phyloP scores from a whole-genome alignment of 1,140 invertebrate species.

The Diuraphis noxia region DNA sequence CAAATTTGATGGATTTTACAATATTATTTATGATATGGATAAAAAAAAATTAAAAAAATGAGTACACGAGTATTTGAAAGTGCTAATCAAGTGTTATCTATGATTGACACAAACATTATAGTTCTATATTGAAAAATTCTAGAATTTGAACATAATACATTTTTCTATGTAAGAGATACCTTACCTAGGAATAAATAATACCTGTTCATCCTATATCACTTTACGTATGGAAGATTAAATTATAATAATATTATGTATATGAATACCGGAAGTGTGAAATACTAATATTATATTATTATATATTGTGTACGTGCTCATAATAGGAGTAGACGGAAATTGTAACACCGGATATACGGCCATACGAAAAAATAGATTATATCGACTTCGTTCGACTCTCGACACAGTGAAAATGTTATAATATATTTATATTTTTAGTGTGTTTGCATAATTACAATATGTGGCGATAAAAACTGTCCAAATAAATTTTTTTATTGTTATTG shows the following conservation, averaged over 20 bases:
- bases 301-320: background rate
- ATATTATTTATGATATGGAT: no score
- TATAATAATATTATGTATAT: background rate
- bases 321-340: background rate
- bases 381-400: background rate
- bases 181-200: background rate
- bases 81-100: no score
- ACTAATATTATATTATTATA: background rate
- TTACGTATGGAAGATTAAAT: background rate
- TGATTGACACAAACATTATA: no score
- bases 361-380: background rate
- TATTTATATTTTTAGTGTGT: background rate
- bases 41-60: no score
- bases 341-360: background rate
- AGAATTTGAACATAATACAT: background rate
- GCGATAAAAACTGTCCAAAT: no score
- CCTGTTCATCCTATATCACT: background rate
- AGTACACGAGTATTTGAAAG: no score
- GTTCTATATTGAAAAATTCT: no score
- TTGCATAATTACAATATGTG: background rate
- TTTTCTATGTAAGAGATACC: background rate
- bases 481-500: background rate
- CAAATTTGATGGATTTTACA: no score
- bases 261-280: background rate
- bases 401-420: background rate